Evolutionary conservation across 2,113 vertebrate genomes (phyloP), one percentile per base, ranked within the genome.

Genomic region (Ammodytes marinus): DNA sequence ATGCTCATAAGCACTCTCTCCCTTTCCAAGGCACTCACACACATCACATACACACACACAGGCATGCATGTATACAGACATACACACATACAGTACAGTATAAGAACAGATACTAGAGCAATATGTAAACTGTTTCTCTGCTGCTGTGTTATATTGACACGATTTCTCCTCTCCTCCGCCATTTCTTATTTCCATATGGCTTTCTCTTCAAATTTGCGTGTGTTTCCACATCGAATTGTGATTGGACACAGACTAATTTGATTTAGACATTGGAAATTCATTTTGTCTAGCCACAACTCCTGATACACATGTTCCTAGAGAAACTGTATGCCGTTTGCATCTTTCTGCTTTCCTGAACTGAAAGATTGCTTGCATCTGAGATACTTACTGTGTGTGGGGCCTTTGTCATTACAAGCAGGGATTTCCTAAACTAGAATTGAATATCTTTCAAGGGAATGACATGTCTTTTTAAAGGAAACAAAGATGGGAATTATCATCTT

Each of bases 211-310:
- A 72, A 83, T 50, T 49, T 39, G 8, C 55, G 35, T 54, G 37
- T 54, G 52, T 79, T 79, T 85, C 71, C 60, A 14, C 57, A 77
- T 82, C 79, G 61, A 65, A 73, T 79, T 75, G 53, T 58, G 74
- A 89, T 70, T 78, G 69, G 86, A 86, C 81, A 74, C 70, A 67
- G 43, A 19, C 77, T 85, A 84, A 88, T 88, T 91, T 80, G 27
- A 90, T 86, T 81, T 80, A 63, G 60, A 14, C 64, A 35, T 4
- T 46, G 52, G 59, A 74, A 86, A 89, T 76, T 86, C 11, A 83
- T 81, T 86, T 70, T 43, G 45, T 71, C 43, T 46, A 59, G 45
- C 74, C 58, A 49, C 67, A 60, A 35, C 63, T 84, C 37, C 35
- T n/a, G 3, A 63, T 66, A 53, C 37, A 65, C 42, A 14, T 69